Percentiles rank a stretch among this genome's conserved stretches.
These are phyloP conservation scores for Helarctos malayanus DNA, from an alignment of 2,797 vertebrate species.

Conservation along the genomic window DNA sequence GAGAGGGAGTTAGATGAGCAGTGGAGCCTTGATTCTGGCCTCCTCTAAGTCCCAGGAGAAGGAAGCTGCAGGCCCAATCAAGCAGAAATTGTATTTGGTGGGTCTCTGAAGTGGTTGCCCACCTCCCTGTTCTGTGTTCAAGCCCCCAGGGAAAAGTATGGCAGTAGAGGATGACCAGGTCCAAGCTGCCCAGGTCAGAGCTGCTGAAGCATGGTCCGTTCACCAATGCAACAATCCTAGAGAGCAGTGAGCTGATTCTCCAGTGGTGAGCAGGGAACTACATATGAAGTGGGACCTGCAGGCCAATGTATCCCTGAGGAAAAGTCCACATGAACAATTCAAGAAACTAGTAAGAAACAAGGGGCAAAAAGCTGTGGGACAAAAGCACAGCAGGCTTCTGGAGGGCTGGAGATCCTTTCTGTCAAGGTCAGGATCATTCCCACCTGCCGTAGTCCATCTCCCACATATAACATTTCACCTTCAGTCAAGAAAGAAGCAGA, in stretches of 20 bases:
- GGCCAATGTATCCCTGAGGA: slow-evolving; percentile 86
- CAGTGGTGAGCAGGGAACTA: slow-evolving; percentile 69
- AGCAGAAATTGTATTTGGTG: slow-evolving; percentile 43
- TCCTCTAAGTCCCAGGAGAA: slow-evolving; percentile 67
- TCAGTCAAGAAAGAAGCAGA: slow-evolving; percentile 77
- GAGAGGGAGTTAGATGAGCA: slow-evolving; percentile 65
- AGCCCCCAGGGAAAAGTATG: slow-evolving; percentile 75
- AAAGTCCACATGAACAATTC: slow-evolving; percentile 84
- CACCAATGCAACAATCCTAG: slow-evolving; percentile 63
- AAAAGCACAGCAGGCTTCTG: slow-evolving; percentile 74
- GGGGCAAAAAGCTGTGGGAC: slow-evolving; percentile 79
- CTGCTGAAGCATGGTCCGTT: slow-evolving; percentile 70
- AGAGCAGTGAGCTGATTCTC: slow-evolving; percentile 78
- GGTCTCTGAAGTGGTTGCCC: slow-evolving; percentile 45
- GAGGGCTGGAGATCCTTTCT: slow-evolving; percentile 69
- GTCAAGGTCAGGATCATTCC: slow-evolving; percentile 41
- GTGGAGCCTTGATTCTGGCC: slow-evolving; percentile 63
- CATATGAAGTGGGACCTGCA: slow-evolving; percentile 75
- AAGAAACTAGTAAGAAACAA: slow-evolving; percentile 83
- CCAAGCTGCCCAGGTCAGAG: slow-evolving; percentile 72
- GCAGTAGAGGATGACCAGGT: slow-evolving; percentile 77
- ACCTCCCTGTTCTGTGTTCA: slow-evolving; percentile 73
- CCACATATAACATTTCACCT: slow-evolving; percentile 76
- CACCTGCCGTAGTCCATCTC: slow-evolving; percentile 37
- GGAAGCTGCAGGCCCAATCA: slow-evolving; percentile 57